Conservation (phyloP, 2,113 vertebrate genomes). For the Brienomyrus longianalis region DNA sequence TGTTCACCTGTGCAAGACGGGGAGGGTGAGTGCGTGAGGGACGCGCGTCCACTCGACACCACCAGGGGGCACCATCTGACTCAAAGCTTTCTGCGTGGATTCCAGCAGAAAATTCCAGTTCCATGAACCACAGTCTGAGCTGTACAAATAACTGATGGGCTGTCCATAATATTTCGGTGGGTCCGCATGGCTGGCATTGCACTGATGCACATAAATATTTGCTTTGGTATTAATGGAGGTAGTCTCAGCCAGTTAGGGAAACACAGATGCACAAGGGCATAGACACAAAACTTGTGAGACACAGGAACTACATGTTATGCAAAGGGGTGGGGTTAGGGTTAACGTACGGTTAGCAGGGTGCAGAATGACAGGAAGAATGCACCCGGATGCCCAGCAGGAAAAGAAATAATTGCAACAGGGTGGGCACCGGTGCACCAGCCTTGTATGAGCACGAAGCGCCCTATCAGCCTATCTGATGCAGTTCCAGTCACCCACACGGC, state of each 20-base stretch:
- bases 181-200: slow-evolving; percentile 50
- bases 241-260: slow-evolving; percentile 35
- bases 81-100: background rate
- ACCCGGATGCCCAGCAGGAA: background rate
- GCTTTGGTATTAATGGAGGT: slow-evolving; percentile 46
- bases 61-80: background rate
- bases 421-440: too few relatives aligned
- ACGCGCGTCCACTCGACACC: background rate
- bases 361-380: background rate
- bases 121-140: background rate
- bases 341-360: background rate
- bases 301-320: background rate
- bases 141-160: slow-evolving; percentile 31
- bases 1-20: slow-evolving; percentile 77
- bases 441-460: background rate
- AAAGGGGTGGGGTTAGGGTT: background rate
- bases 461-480: slow-evolving; percentile 53
- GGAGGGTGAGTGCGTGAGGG: slow-evolving; percentile 18
- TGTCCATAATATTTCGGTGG: slow-evolving; percentile 39
- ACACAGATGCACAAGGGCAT: slow-evolving; percentile 23
- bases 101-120: background rate
- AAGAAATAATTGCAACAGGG: background rate
- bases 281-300: background rate
- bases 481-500: slow-evolving; percentile 48
- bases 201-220: slow-evolving; percentile 57